Base-by-base conservation (phyloP, 2,888 invertebrate species). In the Copidosoma aretas region DNA sequence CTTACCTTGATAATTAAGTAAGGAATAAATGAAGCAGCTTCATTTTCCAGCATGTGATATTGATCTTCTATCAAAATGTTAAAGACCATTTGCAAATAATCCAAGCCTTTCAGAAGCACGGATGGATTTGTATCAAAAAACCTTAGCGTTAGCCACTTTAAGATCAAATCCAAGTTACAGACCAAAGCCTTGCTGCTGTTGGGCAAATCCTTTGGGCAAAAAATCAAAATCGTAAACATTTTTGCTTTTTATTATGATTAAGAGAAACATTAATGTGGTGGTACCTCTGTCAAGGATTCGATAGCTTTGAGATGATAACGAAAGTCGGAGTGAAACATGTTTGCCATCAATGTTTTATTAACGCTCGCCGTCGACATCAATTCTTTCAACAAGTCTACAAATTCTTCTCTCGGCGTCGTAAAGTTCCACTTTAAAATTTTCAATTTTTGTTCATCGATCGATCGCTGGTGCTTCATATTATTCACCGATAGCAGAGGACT, bases 41-140 rank as follows among this genome's bases (percentile, higher is more conserved):
- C 98, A 78, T 91, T 91, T 79, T 98, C 98, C 0, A 91, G 88
- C 87, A 98, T 89, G 52, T 91, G 91, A 82, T 97, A 97, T 71
- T 92, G 91, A 71, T 89, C 89, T 52, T 92, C 90, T 58, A 91
- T 91, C 41, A 97, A 87, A 80, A 91, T 88, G 72, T 89, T 89
- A 84, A 98, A 97, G 68, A 97, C 92, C 21, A 89, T 84, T 72
- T 91, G 90, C 15, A 98, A 86, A 84, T 96, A 98, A 81, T 98
- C 98, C 76, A 98, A 86, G n/a, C 94, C 95, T 86, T 95, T 97
- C 76, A 98, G 88, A 70, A 98, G 88, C 49, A 98, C 98, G 19
- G 97, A 96, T 14, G 98, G 98, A 86, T 99, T 99, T 25, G 98
- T 99, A 85, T 99, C 98, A 80, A 97, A 98, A 86, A 99, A 99